Evolutionary conservation across 2,113 vertebrate species (phyloP), one percentile per base, ranked within the genome.

Genomic region (Sorex fumeus): DNA sequence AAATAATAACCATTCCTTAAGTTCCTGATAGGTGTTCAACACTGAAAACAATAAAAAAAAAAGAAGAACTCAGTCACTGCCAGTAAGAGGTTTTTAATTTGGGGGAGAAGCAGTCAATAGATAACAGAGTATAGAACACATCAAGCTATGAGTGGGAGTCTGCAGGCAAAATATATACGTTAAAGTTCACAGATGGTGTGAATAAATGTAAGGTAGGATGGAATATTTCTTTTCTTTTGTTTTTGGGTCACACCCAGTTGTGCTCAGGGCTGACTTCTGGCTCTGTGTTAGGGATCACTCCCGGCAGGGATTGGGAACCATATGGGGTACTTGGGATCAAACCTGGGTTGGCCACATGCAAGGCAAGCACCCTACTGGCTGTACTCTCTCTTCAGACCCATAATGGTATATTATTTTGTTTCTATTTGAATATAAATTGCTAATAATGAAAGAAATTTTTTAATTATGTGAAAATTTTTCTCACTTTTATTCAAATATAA

Each of bases 401-500:
- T 40, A 66, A 30, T 66, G 21, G 8, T 3, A 66, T 30, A 66
- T 66, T 34, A 82, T 15, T 91, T 3, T 30, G 18, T 34, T 76
- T 16, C 10, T 57, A 18, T 62, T 78, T 95, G 16, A 74, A 32
- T 16, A 23, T 32, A 27, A 25, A 4, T 67, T 84, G 21, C 32
- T 84, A 34, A 83, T 72, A 32, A 1, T 64, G 23, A 90, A 47
- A 32, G 18, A 64, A 13, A 71, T 36, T 40, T 11, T 28, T 75
- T 50, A 40, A 75, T 32, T 91, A 3, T 67, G 64, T 74, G 25
- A 93, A 93, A 45, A 91, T 90, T 43, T 70, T 6, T 60, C 28
- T 87, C 11, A 84, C 91, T 84, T 30, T 87, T 84, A 43, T 81
- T 90, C 11, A 92, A 88, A 40, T 16, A 57, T 6, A 47, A 7